Evolutionary conservation across 2,888 invertebrate species (phyloP).

Genomic region (Thelaira solivaga): DNA sequence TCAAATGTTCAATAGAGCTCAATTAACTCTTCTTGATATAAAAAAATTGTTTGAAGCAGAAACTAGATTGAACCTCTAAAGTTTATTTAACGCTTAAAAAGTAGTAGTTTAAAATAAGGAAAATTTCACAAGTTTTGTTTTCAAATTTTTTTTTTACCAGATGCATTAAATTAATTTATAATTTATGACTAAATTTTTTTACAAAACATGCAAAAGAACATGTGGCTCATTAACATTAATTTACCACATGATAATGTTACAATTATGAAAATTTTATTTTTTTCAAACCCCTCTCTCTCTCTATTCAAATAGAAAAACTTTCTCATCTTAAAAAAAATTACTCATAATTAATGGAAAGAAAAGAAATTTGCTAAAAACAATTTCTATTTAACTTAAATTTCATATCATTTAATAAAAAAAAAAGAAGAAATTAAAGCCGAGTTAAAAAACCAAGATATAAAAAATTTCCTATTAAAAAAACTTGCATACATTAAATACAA

Average conservation of each 20-base stretch:
- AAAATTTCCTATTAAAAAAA: constrained; percentile 44
- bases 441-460: constrained; percentile 37
- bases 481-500: constrained; percentile 21
- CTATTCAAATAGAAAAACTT: constrained; percentile 37
- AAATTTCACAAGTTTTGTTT: background rate
- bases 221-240: constrained; percentile 9
- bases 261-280: constrained; percentile 34
- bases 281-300: background rate
- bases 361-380: constrained; percentile 20
- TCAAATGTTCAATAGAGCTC: too few species aligned
- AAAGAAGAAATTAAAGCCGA: too few species aligned
- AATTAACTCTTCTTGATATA: too few species aligned
- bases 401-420: constrained; percentile 38
- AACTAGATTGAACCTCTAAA: too few species aligned
- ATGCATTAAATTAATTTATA: background rate
- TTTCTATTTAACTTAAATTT: constrained; percentile 25
- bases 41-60: too few species aligned
- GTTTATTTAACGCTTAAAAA: too few species aligned
- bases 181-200: constrained; percentile 18
- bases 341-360: constrained; percentile 41
- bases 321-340: constrained; percentile 45
- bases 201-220: background rate
- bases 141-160: background rate
- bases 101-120: background rate
- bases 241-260: constrained; percentile 35